Percentiles rank a stretch among this genome's conserved stretches.
phyloP scores from a whole-genome alignment of 2,113 vertebrate genomes.

The Elephas maximus region DNA sequence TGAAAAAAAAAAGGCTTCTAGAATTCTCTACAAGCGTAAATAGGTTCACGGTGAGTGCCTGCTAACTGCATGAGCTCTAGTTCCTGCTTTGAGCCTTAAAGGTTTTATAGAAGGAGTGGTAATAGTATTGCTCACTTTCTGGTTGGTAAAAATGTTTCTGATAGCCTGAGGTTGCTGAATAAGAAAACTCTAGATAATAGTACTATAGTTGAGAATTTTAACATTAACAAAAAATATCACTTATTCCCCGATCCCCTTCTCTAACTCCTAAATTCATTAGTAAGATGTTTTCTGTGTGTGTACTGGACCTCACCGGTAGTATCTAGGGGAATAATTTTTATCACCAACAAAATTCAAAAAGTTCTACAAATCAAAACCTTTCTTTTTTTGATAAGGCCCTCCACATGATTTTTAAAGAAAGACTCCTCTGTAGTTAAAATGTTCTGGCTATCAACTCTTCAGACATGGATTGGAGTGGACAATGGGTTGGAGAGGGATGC shows the following conservation, averaged over 20 bases:
- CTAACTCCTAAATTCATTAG: neutral
- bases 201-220: neutral
- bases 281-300: neutral
- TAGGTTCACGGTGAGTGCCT: neutral
- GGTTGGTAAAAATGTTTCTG: neutral
- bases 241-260: neutral
- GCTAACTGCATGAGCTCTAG: neutral
- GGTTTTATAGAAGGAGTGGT: neutral
- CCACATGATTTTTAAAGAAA: neutral
- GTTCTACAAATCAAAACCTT: neutral
- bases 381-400: constrained; percentile 30
- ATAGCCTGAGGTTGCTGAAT: neutral
- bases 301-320: neutral
- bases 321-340: constrained; percentile 6
- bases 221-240: neutral
- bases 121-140: neutral
- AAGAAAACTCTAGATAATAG: neutral
- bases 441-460: no score
- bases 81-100: neutral
- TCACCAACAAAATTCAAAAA: neutral
- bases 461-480: no score
- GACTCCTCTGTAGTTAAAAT: neutral
- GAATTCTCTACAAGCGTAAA: neutral
- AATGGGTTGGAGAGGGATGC: no score
- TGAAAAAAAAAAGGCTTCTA: neutral